Evolutionary conservation across 2,888 invertebrate species (phyloP).

Genomic region (Vandiemenella viatica): DNA sequence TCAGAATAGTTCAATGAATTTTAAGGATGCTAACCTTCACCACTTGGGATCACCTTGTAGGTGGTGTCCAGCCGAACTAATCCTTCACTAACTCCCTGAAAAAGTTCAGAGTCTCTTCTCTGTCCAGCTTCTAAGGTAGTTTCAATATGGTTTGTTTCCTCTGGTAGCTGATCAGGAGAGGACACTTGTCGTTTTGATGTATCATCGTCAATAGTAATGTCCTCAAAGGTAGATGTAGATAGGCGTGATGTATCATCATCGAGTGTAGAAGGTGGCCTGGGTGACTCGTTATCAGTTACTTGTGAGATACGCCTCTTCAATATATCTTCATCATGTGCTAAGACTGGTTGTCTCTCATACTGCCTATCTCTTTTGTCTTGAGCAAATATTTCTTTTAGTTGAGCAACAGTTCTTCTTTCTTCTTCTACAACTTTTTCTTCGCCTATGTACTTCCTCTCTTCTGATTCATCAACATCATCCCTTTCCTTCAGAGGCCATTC

Average conservation of each 20-base stretch:
- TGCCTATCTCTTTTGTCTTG: conserved; percentile 11
- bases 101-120: conserved; percentile 28
- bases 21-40: conserved; percentile 16
- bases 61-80: conserved; percentile 26
- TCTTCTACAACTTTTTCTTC: conserved; percentile 61
- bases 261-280: not conserved
- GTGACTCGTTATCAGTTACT: conserved; percentile 2
- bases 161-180: conserved; percentile 3
- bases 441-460: conserved; percentile 59
- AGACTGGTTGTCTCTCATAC: conserved; percentile 15
- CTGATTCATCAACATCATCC: conserved; percentile 37
- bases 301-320: not conserved
- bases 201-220: conserved; percentile 7
- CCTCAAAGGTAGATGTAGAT: conserved; percentile 5
- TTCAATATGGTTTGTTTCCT: conserved; percentile 17
- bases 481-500: not conserved
- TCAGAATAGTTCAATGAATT: too few relatives aligned
- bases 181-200: conserved; percentile 3
- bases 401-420: conserved; percentile 28
- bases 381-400: conserved; percentile 15
- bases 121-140: conserved; percentile 17
- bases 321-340: conserved; percentile 9
- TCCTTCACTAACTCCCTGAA: conserved; percentile 31
- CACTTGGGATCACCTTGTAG: conserved; percentile 15
- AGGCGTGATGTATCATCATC: not conserved